Percentiles rank a stretch among this genome's conserved stretches.
Evolutionary conservation across 30 jellyfish, hydroid and myxozoan genomes (phyloP).

Genomic region (Aurelia aurita): DNA sequence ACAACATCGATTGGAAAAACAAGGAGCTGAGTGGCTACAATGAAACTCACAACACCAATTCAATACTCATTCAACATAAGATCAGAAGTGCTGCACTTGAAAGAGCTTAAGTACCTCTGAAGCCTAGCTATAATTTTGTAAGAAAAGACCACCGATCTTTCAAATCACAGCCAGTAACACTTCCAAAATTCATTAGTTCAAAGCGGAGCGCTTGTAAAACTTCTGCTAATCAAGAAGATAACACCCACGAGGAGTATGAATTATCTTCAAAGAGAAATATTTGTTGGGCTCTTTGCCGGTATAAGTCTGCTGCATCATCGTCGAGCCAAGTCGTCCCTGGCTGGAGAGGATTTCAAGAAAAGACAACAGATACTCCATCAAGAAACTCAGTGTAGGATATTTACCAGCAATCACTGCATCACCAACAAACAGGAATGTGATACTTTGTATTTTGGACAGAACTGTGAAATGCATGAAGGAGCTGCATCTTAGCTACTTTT

Average conservation of each 20-base stretch:
- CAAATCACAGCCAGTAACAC: slow-evolving; percentile 54
- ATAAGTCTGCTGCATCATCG: slow-evolving; percentile 9
- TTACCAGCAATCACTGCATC: slow-evolving; percentile 57
- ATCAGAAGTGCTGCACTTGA: slow-evolving; percentile 47
- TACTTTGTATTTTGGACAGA: slow-evolving; percentile 35
- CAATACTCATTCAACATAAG: slow-evolving; percentile 57
- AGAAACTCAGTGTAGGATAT: slow-evolving; percentile 58
- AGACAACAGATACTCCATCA: slow-evolving; percentile 38
- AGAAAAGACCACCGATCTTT: slow-evolving; percentile 61
- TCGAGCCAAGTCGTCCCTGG: slow-evolving; percentile 48
- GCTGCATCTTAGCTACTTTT: too few species aligned
- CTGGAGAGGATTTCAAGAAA: slow-evolving; percentile 18
- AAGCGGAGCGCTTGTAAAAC: slow-evolving; percentile 32
- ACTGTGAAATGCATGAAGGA: slow-evolving; percentile 33
- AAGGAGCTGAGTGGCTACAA: slow-evolving; percentile 61
- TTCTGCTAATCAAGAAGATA: slow-evolving; percentile 30
- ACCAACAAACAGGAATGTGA: slow-evolving; percentile 57
- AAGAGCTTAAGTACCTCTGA: slow-evolving; percentile 34
- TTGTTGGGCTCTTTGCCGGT: slow-evolving; percentile 52
- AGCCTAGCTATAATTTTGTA: slow-evolving; percentile 53
- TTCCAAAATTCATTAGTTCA: slow-evolving; percentile 38
- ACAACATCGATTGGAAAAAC: slow-evolving; percentile 57
- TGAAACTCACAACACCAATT: slow-evolving; percentile 52
- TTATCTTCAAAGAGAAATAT: slow-evolving; percentile 34
- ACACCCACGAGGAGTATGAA: slow-evolving; percentile 37